These are phyloP conservation scores for Hydrocynus forskahlii DNA, from an alignment of 2,797 vertebrate genomes.

Conservation along the genomic window DNA sequence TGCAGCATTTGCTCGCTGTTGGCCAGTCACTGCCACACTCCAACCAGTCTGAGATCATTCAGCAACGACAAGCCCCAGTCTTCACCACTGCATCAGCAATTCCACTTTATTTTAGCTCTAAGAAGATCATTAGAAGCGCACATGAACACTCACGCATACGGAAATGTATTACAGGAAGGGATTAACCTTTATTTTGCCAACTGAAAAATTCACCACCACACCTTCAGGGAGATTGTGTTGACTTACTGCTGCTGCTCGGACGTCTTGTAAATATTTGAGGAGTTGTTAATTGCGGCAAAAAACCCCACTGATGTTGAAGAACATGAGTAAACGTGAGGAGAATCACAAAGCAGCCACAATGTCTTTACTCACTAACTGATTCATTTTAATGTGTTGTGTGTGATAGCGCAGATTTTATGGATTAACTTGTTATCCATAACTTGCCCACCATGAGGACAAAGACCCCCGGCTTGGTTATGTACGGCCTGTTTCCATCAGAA, in stretches of 20 bases:
- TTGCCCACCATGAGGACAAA: constrained; percentile 1
- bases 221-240: background rate
- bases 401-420: background rate
- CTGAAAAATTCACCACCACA: background rate
- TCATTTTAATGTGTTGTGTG: background rate
- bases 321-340: background rate
- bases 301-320: background rate
- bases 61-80: constrained; percentile 23
- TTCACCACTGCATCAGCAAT: constrained; percentile 43
- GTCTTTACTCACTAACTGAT: background rate
- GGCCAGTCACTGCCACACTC: background rate
- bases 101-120: constrained; percentile 21
- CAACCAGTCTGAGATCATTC: background rate
- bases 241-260: background rate
- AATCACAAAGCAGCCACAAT: background rate
- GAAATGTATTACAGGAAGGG: constrained; percentile 20
- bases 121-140: constrained; percentile 42
- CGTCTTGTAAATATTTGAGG: constrained; percentile 4
- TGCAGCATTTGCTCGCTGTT: background rate
- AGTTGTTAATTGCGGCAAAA: background rate
- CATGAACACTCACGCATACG: background rate
- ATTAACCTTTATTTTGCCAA: background rate
- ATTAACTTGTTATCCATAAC: constrained; percentile 8
- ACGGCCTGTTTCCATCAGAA: background rate
- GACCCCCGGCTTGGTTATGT: background rate